Evolutionary conservation across 2,797 vertebrate genomes (phyloP).

Genomic region (Molossus alvarezi): DNA sequence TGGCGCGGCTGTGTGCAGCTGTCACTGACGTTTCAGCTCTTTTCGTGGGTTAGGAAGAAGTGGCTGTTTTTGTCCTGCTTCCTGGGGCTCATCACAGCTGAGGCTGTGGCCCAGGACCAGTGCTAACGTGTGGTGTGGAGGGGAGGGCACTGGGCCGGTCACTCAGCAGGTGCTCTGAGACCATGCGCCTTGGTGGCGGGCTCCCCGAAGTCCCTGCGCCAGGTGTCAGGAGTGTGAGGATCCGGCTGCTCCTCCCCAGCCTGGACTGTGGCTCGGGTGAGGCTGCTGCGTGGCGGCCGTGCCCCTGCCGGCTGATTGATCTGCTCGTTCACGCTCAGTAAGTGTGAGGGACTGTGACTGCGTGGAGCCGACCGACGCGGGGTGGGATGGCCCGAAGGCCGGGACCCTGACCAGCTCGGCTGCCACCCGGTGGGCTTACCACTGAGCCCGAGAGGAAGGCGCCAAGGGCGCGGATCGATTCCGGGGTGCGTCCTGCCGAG

Average conservation of each 20-base stretch:
- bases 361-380: neutral
- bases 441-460: neutral
- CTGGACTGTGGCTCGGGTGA: neutral
- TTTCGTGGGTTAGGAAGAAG: slow-evolving; percentile 58
- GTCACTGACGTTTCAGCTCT: slow-evolving; percentile 51
- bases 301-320: neutral
- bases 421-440: neutral
- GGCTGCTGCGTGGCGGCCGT: neutral
- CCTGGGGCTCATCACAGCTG: slow-evolving; percentile 23
- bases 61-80: slow-evolving; percentile 57
- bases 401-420: neutral
- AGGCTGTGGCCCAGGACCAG: neutral
- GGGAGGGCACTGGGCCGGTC: neutral
- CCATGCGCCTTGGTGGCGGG: neutral
- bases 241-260: neutral
- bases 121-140: neutral
- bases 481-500: neutral
- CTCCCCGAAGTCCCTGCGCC: neutral
- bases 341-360: neutral
- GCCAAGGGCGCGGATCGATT: neutral
- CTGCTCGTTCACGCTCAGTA: neutral
- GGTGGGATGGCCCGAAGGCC: neutral
- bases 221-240: slow-evolving; percentile 4
- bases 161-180: slow-evolving; percentile 2
- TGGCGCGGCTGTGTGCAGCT: slow-evolving; percentile 73